A percentile compares a stretch with the other conserved stretches of the same genome.
These are phyloP conservation scores for Stichopus horrens DNA, from an alignment of 53 echinoderm and acorn worm species.

Conservation along the genomic window DNA sequence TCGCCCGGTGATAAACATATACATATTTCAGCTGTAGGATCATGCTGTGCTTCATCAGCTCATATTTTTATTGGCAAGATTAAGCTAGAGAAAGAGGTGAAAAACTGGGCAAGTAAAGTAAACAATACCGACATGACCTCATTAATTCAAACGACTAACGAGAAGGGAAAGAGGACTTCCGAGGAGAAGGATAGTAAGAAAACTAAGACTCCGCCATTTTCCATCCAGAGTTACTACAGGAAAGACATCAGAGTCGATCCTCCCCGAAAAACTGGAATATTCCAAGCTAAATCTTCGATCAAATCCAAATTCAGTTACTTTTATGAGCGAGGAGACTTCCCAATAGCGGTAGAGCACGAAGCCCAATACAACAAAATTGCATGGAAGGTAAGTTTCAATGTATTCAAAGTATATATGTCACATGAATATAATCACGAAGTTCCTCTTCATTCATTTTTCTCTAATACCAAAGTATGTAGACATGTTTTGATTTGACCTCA, in stretches of 20 bases:
- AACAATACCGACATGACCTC: background rate
- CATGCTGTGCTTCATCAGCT: no score
- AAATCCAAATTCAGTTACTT: constrained; percentile 81
- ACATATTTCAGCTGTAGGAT: no score
- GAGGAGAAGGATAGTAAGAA: background rate
- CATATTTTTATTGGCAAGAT: no score
- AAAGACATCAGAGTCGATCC: constrained; percentile 52
- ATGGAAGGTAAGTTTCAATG: constrained; percentile 78
- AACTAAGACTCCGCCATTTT: constrained; percentile 6
- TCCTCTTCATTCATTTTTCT: no score
- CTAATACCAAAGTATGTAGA: no score
- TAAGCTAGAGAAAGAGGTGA: no score
- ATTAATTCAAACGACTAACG: background rate
- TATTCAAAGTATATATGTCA: no score
- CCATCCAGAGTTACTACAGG: constrained; percentile 46
- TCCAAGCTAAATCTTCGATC: constrained; percentile 49
- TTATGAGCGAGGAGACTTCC: constrained; percentile 93
- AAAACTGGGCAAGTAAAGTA: no score
- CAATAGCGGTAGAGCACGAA: constrained; percentile 84
- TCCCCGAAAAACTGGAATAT: constrained; percentile 72
- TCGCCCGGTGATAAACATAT: no score
- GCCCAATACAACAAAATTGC: constrained; percentile 80
- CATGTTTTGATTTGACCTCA: no score
- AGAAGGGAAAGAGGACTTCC: background rate
- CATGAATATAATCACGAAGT: no score